Evolutionary conservation across 2,888 invertebrate genomes (phyloP), one percentile per base, ranked within the genome.

Genomic region (Sarcophaga rosellei): DNA sequence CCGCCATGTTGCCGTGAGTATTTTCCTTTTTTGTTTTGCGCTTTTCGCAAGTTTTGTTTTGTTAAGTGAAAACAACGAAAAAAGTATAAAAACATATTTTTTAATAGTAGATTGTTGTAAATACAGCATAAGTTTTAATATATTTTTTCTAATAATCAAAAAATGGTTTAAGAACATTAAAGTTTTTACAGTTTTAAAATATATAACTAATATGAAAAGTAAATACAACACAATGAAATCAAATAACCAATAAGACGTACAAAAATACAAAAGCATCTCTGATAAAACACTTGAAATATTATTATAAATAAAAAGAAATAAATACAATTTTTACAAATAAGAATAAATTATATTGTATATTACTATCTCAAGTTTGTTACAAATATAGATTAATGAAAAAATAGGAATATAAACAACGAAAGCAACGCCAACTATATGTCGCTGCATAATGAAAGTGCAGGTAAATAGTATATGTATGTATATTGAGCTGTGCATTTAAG

Each of bases 41-140:
- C 82, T 82, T 82, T 82, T 82, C 66, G 77, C 72, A 82, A 82
- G 65, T 76, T 82, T 82, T 82, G 82, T 82, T 82, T 82, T 82
- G 82, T 82, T 82, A 82, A 77, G 72, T 82, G 82, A 77, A 82
- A 82, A 82, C 75, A 76, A 76, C 20, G 63, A 81, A 76, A 70
- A 66, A 72, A 72, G 45, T 35, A 65, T 65, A 61, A 61, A 81
- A 69, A 80, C 10, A 69, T 17, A 73, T 72, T 73, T 74, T 69
- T 8, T 74, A 53, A 21, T 12, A 68, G 21, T 35, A 17, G 35
- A 63, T n/a, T 35, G 25, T n/a, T 23, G 69, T 68, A 23, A 66
- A 20, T 10, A 15, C 15, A 25, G 12, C 10, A 59, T 44, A 44
- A 53, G 23, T 47, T 23, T 47, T 8, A 59, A 57, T 57, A 15